These are phyloP conservation scores for Squalus acanthias DNA, from an alignment of 2,797 vertebrate species.

Conservation along the genomic window DNA sequence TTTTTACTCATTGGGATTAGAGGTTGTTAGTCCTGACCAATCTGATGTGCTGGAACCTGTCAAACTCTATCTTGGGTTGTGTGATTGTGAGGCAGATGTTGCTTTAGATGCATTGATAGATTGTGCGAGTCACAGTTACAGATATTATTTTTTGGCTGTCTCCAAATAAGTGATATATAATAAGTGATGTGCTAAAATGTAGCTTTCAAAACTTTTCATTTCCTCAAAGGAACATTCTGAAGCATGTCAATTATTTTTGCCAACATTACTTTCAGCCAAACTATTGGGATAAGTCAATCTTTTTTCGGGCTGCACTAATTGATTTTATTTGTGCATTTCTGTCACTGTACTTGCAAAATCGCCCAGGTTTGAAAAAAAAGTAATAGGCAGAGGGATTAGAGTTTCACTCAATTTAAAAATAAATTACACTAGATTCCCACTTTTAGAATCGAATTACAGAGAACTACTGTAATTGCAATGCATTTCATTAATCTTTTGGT, in stretches of 20 bases:
- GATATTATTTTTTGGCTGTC: background rate
- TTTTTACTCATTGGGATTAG: background rate
- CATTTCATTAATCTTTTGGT: slow-evolving; percentile 7
- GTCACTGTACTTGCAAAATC: background rate
- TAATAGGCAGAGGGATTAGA: slow-evolving; percentile 6
- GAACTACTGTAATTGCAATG: slow-evolving; percentile 13
- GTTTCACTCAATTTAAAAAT: slow-evolving; percentile 22
- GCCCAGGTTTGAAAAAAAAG: background rate
- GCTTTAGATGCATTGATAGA: background rate
- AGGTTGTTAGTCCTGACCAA: background rate
- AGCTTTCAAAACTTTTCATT: background rate
- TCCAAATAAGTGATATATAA: background rate
- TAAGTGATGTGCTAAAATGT: background rate
- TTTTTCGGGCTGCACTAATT: background rate
- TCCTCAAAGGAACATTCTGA: background rate
- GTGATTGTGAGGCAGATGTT: background rate
- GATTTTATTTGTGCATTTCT: background rate
- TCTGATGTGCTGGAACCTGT: background rate
- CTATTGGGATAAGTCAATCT: background rate
- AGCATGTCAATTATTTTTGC: background rate
- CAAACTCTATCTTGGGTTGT: background rate
- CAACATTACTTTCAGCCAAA: background rate
- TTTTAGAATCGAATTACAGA: background rate
- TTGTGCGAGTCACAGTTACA: background rate
- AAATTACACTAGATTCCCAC: slow-evolving; percentile 2